These are phyloP conservation scores for Tachystola acroxantha DNA, from an alignment of 2,888 invertebrate genomes.

Conservation along the genomic window DNA sequence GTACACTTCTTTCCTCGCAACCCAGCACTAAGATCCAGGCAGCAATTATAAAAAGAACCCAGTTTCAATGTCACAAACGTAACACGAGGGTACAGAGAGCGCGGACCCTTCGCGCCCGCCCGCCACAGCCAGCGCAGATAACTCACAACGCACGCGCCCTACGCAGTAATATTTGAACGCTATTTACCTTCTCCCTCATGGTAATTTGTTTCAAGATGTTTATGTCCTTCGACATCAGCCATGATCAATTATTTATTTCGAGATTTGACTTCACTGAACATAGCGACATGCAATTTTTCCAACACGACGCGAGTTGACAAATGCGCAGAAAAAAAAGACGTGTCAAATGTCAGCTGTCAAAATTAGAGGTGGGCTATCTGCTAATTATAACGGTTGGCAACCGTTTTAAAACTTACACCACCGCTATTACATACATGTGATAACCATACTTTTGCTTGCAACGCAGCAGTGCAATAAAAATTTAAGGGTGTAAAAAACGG, in stretches of 20 bases:
- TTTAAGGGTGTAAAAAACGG: too few relatives aligned
- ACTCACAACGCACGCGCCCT: conserved; percentile 53
- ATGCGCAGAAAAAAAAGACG: conserved; percentile 44
- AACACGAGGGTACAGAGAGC: conserved; percentile 63
- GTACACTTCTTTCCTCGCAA: conserved; percentile 51
- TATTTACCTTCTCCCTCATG: conserved; percentile 76
- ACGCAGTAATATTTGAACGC: conserved; percentile 65
- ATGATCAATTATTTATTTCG: conserved; percentile 75
- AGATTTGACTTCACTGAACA: conserved; percentile 72
- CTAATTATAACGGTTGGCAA: too few relatives aligned
- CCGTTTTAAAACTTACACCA: too few relatives aligned
- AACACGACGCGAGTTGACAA: conserved; percentile 70
- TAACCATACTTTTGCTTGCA: too few relatives aligned
- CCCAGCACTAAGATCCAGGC: conserved; percentile 70
- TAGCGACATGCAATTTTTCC: conserved; percentile 71
- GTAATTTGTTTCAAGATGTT: conserved; percentile 69
- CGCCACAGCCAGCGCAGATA: conserved; percentile 46
- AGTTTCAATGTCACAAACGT: conserved; percentile 74
- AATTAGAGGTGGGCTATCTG: too few relatives aligned
- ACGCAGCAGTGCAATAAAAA: too few relatives aligned
- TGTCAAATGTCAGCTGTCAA: conserved; percentile 53
- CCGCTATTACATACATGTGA: too few relatives aligned
- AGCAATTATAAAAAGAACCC: conserved; percentile 77
- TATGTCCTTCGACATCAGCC: conserved; percentile 73
- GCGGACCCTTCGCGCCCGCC: conserved; percentile 43